Percentiles rank a stretch among this genome's conserved stretches.
phyloP scores from a whole-genome alignment of 1,140 invertebrate genomes.

The Temnothorax longispinosus region DNA sequence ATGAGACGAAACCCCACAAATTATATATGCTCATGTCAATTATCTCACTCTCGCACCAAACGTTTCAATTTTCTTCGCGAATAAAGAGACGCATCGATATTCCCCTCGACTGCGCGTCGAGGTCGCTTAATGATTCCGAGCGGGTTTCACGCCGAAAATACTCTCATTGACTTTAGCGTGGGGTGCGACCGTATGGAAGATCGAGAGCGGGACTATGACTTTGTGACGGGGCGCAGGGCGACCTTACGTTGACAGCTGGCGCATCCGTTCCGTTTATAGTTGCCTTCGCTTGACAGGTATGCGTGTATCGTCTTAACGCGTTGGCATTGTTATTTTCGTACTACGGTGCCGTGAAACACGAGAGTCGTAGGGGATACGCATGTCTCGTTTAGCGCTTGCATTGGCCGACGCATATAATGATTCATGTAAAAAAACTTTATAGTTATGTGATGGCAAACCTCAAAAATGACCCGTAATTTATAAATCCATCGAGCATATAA shows the following conservation, averaged over 20 bases:
- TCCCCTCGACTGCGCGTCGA: neutral
- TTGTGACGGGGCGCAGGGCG: slow-evolving; percentile 10
- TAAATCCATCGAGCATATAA: neutral
- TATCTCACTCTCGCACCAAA: neutral
- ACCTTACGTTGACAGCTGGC: slow-evolving; percentile 58
- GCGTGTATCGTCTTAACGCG: slow-evolving; percentile 48
- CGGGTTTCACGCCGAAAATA: slow-evolving; percentile 26
- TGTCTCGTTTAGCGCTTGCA: neutral
- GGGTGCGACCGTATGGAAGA: slow-evolving; percentile 13
- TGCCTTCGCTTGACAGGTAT: slow-evolving; percentile 46
- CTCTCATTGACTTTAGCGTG: slow-evolving; percentile 52
- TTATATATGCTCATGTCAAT: neutral
- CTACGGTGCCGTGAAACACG: slow-evolving; percentile 9
- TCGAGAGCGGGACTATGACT: slow-evolving; percentile 6
- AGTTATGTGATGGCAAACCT: neutral
- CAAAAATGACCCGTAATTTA: neutral
- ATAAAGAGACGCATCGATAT: slow-evolving; percentile 16
- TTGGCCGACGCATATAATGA: no score
- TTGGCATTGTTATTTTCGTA: slow-evolving; percentile 57
- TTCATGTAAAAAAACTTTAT: no score
- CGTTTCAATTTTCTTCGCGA: slow-evolving; percentile 14
- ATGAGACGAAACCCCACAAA: neutral
- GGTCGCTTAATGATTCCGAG: slow-evolving; percentile 34
- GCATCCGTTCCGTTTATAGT: slow-evolving; percentile 59
- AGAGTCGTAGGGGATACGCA: slow-evolving; percentile 5